Evolutionary conservation across 2,113 vertebrate species (phyloP), one percentile per base, ranked within the genome.

Genomic region (Heterotilapia buettikoferi): DNA sequence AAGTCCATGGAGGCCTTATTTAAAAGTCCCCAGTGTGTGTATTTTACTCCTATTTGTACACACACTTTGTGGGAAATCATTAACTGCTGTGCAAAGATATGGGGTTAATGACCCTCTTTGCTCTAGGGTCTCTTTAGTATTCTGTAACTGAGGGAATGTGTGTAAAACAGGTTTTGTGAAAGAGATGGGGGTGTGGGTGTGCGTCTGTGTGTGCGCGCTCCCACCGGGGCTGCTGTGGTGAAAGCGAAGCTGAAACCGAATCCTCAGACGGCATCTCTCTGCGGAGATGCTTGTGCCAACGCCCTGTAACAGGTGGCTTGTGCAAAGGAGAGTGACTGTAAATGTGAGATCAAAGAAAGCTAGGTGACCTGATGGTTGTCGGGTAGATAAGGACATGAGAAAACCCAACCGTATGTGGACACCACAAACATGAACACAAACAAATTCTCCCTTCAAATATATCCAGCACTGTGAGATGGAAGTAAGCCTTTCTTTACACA

Each of bases 41-140:
- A 18, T 71, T 83, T 82, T 16, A 59, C 26, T 8, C 59, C 88
- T 33, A 85, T 73, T 59, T 57, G 45, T 36, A 59, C 84, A 61
- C 50, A 86, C 59, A 59, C 9, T 6, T 53, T 76, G 80, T 45
- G 54, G 63, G 33, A 86, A 93, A 94, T 92, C 89, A 93, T 94
- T 94, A 85, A 92, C 86, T 45, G 82, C 86, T 79, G 80, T 71
- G 85, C 84, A 94, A 88, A 87, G 88, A 89, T 78, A 71, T 6
- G 19, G 29, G 90, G 84, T 92, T 90, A 94, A 94, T 88, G 93
- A 88, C 88, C 91, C 57, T 7, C 33, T 85, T 86, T 88, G 84
- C 90, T 88, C 50, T 43, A 14, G 80, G 81, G 83, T 36, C 53
- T 45, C 66, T 80, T 76, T 9, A 85, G 86, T 84, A 78, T 92